Evolutionary conservation across 37 sponge, comb jelly and placozoan species (phyloP), one percentile per base, ranked within the genome.

Genomic region (Cladorhizidae sp.): DNA sequence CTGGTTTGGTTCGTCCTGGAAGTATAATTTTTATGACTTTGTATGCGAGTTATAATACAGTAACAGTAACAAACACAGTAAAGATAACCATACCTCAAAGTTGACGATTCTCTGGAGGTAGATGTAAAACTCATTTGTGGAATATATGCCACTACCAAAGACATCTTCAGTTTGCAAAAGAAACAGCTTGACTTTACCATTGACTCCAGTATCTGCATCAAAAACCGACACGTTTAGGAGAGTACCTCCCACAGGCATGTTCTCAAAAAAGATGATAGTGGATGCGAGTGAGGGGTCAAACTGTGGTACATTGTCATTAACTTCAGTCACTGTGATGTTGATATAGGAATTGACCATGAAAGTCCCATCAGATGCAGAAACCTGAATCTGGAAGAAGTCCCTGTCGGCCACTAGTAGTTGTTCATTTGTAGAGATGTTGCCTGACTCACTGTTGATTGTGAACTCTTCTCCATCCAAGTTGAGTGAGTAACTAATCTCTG

Each of bases 41-140:
- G 54, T 52, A 52, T 11, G 54, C 54, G 15, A 52, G 15, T 52
- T 52, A 52, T 18, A 52, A 52, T 52, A 11, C 54, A 52, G 54
- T 15, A 52, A 11, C n/a, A n/a, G n/a, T n/a, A n/a, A n/a, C n/a
- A n/a, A n/a, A n/a, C n/a, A n/a, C n/a, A n/a, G n/a, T n/a, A n/a
- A n/a, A n/a, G n/a, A n/a, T n/a, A n/a, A n/a, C n/a, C 72, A 70
- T 45, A 88, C 88, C 71, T 88, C 83, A 82, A 58, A 88, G 50
- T 78, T 65, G 26, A 88, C 28, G 0, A 31, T 28, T 17, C 2
- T 26, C 35, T 76, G 61, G 56, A 88, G 51, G 11, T 71, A 22
- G 51, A 61, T 11, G 25, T 61, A 61, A 22, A 88, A 38, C 0
- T 41, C n/a, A 68, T 85, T 50, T n/a, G 76, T 28, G 9, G 69